These are phyloP conservation scores for Sphenodon punctatus DNA, from an alignment of 2,797 vertebrate species.

Conservation along the genomic window DNA sequence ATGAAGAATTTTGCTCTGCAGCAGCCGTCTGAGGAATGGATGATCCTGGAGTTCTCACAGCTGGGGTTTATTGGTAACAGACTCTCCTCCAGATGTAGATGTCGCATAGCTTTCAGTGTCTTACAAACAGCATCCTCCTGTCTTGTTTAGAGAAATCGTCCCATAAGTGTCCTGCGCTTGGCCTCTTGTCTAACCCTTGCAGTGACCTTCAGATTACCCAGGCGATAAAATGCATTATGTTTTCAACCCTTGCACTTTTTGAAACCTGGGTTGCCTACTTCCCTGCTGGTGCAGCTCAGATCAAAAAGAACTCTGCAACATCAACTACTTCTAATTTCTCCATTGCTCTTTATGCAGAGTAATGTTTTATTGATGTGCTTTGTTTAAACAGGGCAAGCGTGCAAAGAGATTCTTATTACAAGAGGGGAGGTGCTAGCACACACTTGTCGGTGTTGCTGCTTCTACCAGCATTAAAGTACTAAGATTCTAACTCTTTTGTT, in stretches of 20 bases:
- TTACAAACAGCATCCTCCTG: not conserved
- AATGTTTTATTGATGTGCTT: not conserved
- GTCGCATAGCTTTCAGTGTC: not conserved
- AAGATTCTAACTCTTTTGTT: not conserved
- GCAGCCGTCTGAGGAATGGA: conserved; percentile 97
- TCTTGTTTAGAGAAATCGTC: not conserved
- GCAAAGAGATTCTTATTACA: not conserved
- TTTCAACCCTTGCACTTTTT: not conserved
- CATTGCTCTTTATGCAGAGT: not conserved
- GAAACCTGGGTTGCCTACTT: not conserved
- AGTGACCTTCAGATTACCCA: not conserved
- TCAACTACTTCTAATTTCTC: not conserved
- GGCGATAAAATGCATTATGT: not conserved
- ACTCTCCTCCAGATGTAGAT: not conserved
- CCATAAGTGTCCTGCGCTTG: not conserved
- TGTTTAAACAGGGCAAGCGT: not conserved
- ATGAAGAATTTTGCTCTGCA: conserved; percentile 99
- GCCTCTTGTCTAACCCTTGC: not conserved
- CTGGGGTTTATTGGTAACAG: conserved; percentile 94
- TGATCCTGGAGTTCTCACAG: conserved; percentile 98
- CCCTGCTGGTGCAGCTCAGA: not conserved
- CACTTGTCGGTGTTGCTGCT: not conserved
- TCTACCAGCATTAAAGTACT: not conserved
- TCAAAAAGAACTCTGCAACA: not conserved
- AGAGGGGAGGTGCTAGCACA: not conserved